phyloP scores from a whole-genome alignment of 2,888 invertebrate genomes.

The Pinctada fucata region DNA sequence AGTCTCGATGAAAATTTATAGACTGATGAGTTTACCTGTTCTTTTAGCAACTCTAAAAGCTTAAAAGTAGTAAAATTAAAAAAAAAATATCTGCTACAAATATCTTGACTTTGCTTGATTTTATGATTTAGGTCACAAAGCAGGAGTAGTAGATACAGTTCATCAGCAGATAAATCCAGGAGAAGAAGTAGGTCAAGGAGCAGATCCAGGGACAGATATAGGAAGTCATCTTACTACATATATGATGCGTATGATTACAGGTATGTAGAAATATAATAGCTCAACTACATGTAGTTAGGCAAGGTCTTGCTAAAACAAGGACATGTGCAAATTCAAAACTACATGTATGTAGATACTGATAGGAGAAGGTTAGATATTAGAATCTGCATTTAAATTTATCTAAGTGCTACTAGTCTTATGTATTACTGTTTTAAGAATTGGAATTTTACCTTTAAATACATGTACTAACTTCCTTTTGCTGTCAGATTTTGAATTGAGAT shows the following conservation, averaged over 20 bases:
- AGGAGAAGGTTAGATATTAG: too few relatives aligned
- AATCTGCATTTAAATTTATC: too few relatives aligned
- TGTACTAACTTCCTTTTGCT: too few relatives aligned
- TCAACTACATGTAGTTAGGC: neutral
- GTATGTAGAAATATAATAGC: constrained; percentile 2
- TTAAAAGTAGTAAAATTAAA: neutral
- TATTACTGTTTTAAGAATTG: too few relatives aligned
- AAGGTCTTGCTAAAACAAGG: too few relatives aligned
- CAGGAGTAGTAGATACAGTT: constrained; percentile 45
- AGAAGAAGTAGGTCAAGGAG: constrained; percentile 49
- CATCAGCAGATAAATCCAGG: constrained; percentile 23
- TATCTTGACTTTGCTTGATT: neutral
- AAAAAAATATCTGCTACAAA: neutral
- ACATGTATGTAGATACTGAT: too few relatives aligned
- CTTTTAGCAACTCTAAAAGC: neutral
- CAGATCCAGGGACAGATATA: constrained; percentile 16
- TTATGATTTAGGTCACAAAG: constrained; percentile 52
- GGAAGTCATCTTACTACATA: constrained; percentile 8
- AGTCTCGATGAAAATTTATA: too few relatives aligned
- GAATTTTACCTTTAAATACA: too few relatives aligned
- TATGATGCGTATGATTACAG: constrained; percentile 36
- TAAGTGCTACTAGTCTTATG: too few relatives aligned
- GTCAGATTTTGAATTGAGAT: too few relatives aligned
- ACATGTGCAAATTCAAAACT: too few relatives aligned
- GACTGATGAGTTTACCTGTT: too few relatives aligned